Evolutionary conservation across 2,113 vertebrate genomes (phyloP), one percentile per base, ranked within the genome.

Genomic region (Silurus meridionalis): DNA sequence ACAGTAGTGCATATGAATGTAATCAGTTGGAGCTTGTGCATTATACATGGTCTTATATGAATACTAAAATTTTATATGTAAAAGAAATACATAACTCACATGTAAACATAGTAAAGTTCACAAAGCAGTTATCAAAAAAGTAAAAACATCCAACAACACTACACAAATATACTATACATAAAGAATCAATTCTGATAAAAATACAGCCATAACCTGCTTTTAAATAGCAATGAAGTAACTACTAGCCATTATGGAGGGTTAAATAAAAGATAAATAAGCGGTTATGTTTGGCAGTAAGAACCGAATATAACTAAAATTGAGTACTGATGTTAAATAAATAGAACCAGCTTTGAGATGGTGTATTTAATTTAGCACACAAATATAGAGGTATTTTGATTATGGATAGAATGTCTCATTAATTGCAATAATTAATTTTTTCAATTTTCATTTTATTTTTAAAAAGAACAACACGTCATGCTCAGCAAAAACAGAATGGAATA

Each of bases 1-100:
- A 87, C 58, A 83, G 48, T 83, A 77, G 72, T 88, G 85, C 83
- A 63, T 77, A 78, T 78, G 77, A 80, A 87, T 85, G 83, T 84
- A 90, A 87, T 75, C 63, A 46, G 52, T 67, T 17, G 50, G 28
- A 66, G 23, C 25, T 85, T 55, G 19, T 55, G 63, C 75, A 58
- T 57, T 85, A 66, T 64, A 66, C 57, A 64, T 79, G 64, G 52
- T 87, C 81, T 19, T 84, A 53, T 75, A 58, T 7, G 53, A 50
- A 37, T 67, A 69, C n/a, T 21, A 67, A 48, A 15, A 48, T 80
- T 82, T 74, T 86, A 74, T 82, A 63, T 25, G 46, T 71, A 71
- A 37, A 37, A 23, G 4, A 60, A 81, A 52, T 11, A 80, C 28
- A 83, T 55, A 63, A 72, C 53, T 48, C 14, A 64, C 46, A 53